phyloP scores from a whole-genome alignment of 2,113 vertebrate species.

The Pteronura brasiliensis region DNA sequence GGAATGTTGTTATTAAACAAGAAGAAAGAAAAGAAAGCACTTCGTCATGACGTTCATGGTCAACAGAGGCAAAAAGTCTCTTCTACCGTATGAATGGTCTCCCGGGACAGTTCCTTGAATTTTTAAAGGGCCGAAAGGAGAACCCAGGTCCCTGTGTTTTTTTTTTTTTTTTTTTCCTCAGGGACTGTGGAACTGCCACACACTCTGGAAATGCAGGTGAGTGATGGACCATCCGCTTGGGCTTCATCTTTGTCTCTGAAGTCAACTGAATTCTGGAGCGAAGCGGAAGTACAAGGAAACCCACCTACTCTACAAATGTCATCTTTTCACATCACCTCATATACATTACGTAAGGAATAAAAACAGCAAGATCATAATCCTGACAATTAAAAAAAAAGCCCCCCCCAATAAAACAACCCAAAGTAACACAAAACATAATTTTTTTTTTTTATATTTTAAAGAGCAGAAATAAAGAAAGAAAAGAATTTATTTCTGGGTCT shows the following conservation, averaged over 20 bases:
- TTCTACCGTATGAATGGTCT: neutral
- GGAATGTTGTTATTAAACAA: neutral
- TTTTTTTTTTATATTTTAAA: constrained; percentile 57
- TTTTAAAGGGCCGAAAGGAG: neutral
- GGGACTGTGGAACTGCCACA: neutral
- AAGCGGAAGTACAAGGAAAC: neutral
- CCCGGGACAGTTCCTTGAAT: neutral
- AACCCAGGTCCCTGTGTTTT: neutral
- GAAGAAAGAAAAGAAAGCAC: constrained; percentile 27
- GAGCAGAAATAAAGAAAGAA: constrained; percentile 71
- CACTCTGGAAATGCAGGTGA: neutral
- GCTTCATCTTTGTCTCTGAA: neutral
- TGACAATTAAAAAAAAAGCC: constrained; percentile 48
- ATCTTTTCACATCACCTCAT: constrained; percentile 82
- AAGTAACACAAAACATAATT: constrained; percentile 56
- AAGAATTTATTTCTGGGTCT: constrained; percentile 82
- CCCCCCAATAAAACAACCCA: constrained; percentile 60
- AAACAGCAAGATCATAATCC: constrained; percentile 67
- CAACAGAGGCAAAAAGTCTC: neutral
- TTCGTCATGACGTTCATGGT: neutral
- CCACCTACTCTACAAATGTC: neutral
- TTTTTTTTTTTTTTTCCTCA: neutral
- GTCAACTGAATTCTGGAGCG: neutral
- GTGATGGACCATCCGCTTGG: fast-evolving
- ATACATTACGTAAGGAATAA: constrained; percentile 54